Conservation (phyloP, 1,140 invertebrate genomes). For the Lasaia peninsularis region DNA sequence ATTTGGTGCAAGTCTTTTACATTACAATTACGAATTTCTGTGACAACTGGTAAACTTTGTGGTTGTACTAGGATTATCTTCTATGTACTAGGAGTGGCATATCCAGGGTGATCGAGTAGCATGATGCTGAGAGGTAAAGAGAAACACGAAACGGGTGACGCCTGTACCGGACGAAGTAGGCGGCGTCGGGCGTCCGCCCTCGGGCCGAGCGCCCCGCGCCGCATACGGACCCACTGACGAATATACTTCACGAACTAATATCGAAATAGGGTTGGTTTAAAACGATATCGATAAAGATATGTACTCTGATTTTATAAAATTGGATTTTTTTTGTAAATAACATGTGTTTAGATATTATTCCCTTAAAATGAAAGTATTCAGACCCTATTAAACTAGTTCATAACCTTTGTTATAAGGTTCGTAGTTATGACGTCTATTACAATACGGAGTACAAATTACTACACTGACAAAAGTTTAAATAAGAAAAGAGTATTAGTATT, state of each 20-base stretch:
- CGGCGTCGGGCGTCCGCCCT: constrained; percentile 69
- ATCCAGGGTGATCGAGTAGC: constrained; percentile 36
- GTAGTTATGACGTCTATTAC: no score
- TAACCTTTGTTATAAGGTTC: not conserved
- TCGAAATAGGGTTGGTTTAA: constrained; percentile 51
- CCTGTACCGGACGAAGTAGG: constrained; percentile 74
- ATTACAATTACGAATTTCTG: no score
- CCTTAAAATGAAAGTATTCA: no score
- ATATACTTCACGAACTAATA: constrained; percentile 72
- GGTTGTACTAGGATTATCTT: not conserved
- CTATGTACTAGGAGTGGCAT: constrained; percentile 40
- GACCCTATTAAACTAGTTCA: not conserved
- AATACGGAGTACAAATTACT: no score
- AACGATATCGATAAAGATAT: constrained; percentile 43
- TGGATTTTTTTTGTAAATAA: no score
- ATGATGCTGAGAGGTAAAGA: constrained; percentile 48
- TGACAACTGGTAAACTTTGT: not conserved
- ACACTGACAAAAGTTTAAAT: no score
- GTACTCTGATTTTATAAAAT: no score
- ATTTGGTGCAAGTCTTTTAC: no score
- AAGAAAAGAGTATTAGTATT: no score
- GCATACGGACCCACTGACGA: constrained; percentile 66
- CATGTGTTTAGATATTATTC: no score
- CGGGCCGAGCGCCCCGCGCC: constrained; percentile 65
- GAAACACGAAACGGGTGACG: constrained; percentile 66